Evolutionary conservation across 2,888 invertebrate genomes (phyloP).

Genomic region (Scelioninae gen. 2): DNA sequence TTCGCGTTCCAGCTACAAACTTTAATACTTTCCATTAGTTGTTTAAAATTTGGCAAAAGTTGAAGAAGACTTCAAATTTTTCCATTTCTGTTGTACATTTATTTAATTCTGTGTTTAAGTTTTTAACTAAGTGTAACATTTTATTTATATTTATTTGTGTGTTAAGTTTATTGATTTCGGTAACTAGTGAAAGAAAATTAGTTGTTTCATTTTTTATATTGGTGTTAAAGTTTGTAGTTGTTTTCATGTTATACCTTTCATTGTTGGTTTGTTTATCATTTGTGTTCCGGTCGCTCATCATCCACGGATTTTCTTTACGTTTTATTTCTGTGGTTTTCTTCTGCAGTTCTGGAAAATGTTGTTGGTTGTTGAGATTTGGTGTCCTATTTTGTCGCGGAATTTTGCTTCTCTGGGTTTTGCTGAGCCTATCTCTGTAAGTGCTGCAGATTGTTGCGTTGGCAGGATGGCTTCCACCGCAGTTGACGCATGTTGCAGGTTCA

Average conservation of each 20-base stretch:
- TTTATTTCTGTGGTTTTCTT: too few species aligned
- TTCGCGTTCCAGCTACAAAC: slow-evolving; percentile 63
- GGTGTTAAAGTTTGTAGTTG: too few species aligned
- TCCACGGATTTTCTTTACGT: too few species aligned
- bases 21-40: slow-evolving; percentile 24
- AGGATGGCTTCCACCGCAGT: slow-evolving; percentile 64
- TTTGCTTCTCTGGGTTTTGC: too few species aligned
- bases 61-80: slow-evolving; percentile 54
- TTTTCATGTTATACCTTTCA: too few species aligned
- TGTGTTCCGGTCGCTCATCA: too few species aligned
- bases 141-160: slow-evolving; percentile 19
- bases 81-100: slow-evolving; percentile 20
- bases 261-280: too few species aligned
- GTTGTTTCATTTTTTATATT: too few species aligned
- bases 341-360: too few species aligned
- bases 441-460: slow-evolving; percentile 57
- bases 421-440: background rate
- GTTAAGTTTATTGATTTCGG: slow-evolving; percentile 33
- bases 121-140: slow-evolving; percentile 46
- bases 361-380: too few species aligned
- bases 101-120: slow-evolving; percentile 13
- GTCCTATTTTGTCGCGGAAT: too few species aligned
- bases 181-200: background rate
- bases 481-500: slow-evolving; percentile 64
- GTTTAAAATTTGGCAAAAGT: slow-evolving; percentile 56